These are phyloP conservation scores for Ormyrus nitidulus DNA, from an alignment of 2,888 invertebrate species.

Conservation along the genomic window DNA sequence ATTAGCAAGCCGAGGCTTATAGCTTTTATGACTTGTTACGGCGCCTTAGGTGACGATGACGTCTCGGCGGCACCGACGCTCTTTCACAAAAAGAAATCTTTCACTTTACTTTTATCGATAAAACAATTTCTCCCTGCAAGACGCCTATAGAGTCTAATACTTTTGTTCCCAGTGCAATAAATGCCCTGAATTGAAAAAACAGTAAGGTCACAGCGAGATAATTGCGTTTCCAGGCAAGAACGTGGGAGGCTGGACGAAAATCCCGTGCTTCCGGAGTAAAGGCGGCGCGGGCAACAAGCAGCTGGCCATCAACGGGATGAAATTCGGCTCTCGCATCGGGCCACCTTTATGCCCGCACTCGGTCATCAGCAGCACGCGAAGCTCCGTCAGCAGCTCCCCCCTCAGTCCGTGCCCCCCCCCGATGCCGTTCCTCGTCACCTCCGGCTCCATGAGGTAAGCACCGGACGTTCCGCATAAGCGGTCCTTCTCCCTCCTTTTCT, in stretches of 20 bases:
- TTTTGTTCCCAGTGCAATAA: no score
- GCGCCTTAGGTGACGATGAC: no score
- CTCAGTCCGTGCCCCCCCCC: conserved; percentile 86
- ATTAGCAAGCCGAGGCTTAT: conserved; percentile 17
- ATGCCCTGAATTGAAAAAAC: no score
- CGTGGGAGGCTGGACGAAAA: conserved; percentile 68
- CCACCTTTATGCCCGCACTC: conserved; percentile 86
- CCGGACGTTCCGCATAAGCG: not conserved
- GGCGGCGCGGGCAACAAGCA: not conserved
- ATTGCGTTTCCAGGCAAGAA: conserved; percentile 36
- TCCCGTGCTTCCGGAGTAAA: conserved; percentile 66
- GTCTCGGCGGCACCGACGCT: no score
- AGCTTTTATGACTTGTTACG: no score
- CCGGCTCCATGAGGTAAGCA: conserved; percentile 82
- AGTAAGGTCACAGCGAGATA: no score
- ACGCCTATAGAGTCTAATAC: no score
- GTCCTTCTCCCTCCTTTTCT: no score
- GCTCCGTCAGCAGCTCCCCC: conserved; percentile 81
- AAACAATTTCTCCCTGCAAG: no score
- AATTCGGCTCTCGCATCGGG: conserved; percentile 66
- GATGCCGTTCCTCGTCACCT: conserved; percentile 84
- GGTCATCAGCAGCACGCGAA: conserved; percentile 81
- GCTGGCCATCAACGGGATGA: not conserved
- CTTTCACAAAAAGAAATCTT: no score
- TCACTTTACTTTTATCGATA: no score